Percentiles rank a stretch among this genome's conserved stretches.
Conservation (phyloP, 2,888 invertebrate species). For the Perizoma flavofasciatum region DNA sequence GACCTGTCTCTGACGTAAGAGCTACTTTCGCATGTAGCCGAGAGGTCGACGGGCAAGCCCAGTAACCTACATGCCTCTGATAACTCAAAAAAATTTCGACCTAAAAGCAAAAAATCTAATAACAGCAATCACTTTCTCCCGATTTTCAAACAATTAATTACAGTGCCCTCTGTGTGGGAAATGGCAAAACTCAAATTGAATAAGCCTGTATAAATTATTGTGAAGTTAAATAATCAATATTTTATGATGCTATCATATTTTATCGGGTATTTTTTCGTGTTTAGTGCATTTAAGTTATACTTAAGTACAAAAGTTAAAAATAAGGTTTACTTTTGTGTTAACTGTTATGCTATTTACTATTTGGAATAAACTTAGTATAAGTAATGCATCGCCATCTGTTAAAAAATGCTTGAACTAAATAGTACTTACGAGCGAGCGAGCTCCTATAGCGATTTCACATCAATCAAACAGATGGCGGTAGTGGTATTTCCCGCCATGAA, state of each 20-base stretch:
- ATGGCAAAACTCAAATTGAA: not conserved
- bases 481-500: not conserved
- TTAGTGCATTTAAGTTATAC: too few species aligned
- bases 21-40: conserved; percentile 70
- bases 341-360: too few species aligned
- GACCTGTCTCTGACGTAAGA: conserved; percentile 74
- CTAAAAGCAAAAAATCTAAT: conserved; percentile 40
- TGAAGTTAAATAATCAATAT: too few species aligned
- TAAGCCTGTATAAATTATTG: too few species aligned
- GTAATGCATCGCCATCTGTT: conserved; percentile 45
- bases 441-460: conserved; percentile 4
- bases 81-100: conserved; percentile 50
- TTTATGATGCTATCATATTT: too few species aligned
- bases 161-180: conserved; percentile 48
- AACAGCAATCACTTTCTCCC: conserved; percentile 37
- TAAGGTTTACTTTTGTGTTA: too few species aligned
- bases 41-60: conserved; percentile 64
- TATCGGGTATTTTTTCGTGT: too few species aligned
- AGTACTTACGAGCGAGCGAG: conserved; percentile 1
- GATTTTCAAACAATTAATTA: conserved; percentile 14
- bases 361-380: too few species aligned
- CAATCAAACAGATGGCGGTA: conserved; percentile 25
- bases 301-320: too few species aligned
- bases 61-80: conserved; percentile 68
- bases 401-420: conserved; percentile 20